A percentile compares a stretch with the other conserved stretches of the same genome.
phyloP scores from a whole-genome alignment of 2,797 vertebrate species.

The Kryptopterus vitreolus region DNA sequence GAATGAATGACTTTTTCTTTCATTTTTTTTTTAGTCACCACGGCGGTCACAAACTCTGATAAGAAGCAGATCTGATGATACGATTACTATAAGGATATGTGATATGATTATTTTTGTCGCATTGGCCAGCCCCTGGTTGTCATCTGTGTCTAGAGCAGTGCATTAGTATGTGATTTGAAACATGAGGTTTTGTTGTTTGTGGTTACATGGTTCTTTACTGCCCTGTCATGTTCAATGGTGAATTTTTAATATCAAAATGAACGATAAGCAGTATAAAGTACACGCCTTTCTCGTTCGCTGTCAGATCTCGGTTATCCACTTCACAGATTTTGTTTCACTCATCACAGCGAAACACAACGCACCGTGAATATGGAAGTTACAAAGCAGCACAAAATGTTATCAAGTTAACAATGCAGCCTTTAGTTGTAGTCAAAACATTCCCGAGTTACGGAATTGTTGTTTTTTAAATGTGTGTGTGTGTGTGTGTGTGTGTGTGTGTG shows the following conservation, averaged over 20 bases:
- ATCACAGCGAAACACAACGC: background rate
- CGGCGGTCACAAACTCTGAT: background rate
- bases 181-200: background rate
- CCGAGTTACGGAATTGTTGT: background rate
- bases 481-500: no score
- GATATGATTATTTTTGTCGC: background rate
- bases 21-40: background rate
- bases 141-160: background rate
- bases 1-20: no score
- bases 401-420: background rate
- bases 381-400: background rate
- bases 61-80: no score
- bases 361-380: background rate
- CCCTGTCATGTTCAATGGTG: background rate
- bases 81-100: background rate
- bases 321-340: background rate
- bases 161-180: background rate
- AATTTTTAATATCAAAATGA: background rate
- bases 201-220: background rate
- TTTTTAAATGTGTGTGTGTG: no score
- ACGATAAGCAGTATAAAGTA: no score
- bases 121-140: background rate
- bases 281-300: background rate
- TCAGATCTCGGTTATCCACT: background rate
- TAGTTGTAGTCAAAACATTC: conserved; percentile 10